phyloP scores from a whole-genome alignment of 2,113 vertebrate species.

The Ptychochromis oligacanthus region DNA sequence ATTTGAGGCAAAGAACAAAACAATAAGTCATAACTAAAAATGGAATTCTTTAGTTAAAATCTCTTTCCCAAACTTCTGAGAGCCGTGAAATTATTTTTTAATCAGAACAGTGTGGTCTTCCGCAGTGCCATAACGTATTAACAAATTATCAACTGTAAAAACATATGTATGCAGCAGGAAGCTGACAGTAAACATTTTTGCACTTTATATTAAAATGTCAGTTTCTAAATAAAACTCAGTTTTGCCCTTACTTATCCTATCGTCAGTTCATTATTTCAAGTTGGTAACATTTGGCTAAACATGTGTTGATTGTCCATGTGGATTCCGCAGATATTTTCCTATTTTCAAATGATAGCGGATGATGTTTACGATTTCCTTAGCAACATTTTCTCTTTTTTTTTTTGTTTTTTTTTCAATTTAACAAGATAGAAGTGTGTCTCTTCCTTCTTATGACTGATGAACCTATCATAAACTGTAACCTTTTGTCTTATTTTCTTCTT shows the following conservation, averaged over 20 bases:
- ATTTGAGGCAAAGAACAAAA: neutral
- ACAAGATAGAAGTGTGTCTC: too few relatives aligned
- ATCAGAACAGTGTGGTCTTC: neutral
- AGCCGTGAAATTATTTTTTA: neutral
- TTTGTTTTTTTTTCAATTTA: too few relatives aligned
- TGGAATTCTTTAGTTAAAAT: too few relatives aligned
- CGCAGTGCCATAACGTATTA: neutral
- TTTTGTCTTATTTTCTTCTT: neutral
- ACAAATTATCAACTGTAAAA: neutral
- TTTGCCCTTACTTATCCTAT: neutral
- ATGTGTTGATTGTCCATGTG: neutral
- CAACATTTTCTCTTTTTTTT: too few relatives aligned
- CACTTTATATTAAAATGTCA: neutral
- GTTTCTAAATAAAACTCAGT: neutral
- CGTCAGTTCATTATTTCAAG: neutral
- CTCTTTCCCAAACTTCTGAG: neutral
- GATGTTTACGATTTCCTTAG: neutral
- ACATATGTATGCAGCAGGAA: neutral
- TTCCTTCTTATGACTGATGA: neutral
- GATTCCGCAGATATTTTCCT: neutral
- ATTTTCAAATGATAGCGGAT: neutral
- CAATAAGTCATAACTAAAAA: neutral
- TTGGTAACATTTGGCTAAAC: neutral
- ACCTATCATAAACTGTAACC: neutral
- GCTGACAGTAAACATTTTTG: slow-evolving; percentile 7